A percentile compares a stretch with the other conserved stretches of the same genome.
phyloP scores from a whole-genome alignment of 2,113 vertebrate species.

The Asarcornis scutulata region DNA sequence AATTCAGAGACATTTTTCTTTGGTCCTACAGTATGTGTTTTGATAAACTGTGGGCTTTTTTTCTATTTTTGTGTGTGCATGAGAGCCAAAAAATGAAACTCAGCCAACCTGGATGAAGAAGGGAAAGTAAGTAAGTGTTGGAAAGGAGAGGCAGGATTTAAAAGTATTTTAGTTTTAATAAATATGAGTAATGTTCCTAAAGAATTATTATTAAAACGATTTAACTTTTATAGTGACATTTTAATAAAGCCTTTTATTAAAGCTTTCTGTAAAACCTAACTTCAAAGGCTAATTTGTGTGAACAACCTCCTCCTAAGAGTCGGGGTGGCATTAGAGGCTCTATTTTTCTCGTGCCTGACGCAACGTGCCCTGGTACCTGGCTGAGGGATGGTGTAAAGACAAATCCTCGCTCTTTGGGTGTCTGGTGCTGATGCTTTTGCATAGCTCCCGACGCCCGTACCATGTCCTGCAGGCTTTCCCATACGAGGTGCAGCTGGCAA shows the following conservation, averaged over 20 bases:
- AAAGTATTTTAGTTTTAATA: constrained; percentile 11
- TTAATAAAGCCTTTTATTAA: constrained; percentile 40
- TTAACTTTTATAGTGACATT: not conserved
- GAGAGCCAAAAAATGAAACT: constrained; percentile 22
- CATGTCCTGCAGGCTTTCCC: not conserved
- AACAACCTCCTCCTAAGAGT: not conserved
- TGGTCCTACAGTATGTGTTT: not conserved
- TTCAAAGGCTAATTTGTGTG: constrained; percentile 38
- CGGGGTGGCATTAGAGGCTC: not conserved
- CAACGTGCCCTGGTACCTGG: not conserved
- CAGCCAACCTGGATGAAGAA: constrained; percentile 6
- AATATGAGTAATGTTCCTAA: constrained; percentile 1
- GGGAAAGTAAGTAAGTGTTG: constrained; percentile 2
- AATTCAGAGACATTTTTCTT: not conserved
- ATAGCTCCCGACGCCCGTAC: accelerated
- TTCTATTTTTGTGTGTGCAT: not conserved
- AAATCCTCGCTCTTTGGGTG: accelerated
- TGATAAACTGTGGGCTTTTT: not conserved
- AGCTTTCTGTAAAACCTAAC: not conserved
- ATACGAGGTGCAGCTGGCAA: not conserved
- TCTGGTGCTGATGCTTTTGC: not conserved
- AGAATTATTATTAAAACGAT: not conserved
- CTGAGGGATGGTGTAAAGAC: not conserved
- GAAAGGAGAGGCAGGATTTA: not conserved
- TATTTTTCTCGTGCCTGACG: not conserved